Base-by-base conservation (phyloP, 1,140 invertebrate species). In the Sitophilus oryzae region DNA sequence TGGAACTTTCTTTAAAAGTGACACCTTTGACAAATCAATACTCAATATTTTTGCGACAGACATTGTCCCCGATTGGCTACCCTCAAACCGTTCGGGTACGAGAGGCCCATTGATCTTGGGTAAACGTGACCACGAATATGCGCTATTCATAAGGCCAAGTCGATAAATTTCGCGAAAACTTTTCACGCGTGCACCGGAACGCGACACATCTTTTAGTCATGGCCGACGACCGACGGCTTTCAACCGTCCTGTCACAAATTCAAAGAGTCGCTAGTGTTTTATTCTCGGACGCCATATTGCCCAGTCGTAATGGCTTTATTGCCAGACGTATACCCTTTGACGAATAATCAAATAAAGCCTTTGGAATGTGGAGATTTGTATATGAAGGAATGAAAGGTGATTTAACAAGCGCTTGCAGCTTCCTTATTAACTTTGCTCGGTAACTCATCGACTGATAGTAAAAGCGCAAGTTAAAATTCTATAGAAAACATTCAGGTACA, bases 181-280 rank as follows among this genome's bases (percentile, higher is more conserved):
- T 30, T 49, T 48, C 53, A 49, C 53, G 53, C 53, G 46, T 56
- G 53, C 45, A 56, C 25, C 18, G 34, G 46, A 49, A 56, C 53
- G 45, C 53, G 46, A 49, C 53, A 49, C 43, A 49, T 56, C 41
- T 23, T 56, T 56, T 56, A 56, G 53, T 56, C 53, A 56, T 56
- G 53, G 45, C 52, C 25, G 20, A 23, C 30, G 42, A 37, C 30
- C 30, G 42, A 37, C 30, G 35, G 30, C 52, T n/a, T 47, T 54
- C 47, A 22, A 37, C 16, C 45, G 20, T 10, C 4, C 35, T 46
- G 18, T 54, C 44, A 30, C 14, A 45, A 35, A 20, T 23, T 20
- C 15, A 53, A 30, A 30, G 11, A 53, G 22, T 20, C 19, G 20
- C 8, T 23, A 18, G 16, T 20, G 46, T 51, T 42, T 34, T 16